Conservation (phyloP, 2,797 vertebrate species). For the Clarias platycephalus region DNA sequence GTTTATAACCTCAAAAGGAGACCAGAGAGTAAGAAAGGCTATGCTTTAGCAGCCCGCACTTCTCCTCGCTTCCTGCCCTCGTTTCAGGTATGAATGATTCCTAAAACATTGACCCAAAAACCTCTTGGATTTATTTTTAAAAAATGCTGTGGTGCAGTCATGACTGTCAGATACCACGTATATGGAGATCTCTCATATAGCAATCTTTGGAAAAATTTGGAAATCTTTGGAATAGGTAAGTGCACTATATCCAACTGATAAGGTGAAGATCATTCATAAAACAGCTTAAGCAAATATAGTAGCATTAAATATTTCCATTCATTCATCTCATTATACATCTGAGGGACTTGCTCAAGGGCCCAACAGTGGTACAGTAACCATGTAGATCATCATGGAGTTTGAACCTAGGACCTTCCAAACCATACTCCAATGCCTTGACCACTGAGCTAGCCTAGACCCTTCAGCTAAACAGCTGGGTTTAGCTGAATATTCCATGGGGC, state of each 20-base stretch:
- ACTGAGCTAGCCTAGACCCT: too few relatives aligned
- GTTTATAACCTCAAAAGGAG: conserved; percentile 64
- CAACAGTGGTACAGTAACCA: too few relatives aligned
- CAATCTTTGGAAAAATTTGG: not conserved
- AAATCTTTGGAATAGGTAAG: not conserved
- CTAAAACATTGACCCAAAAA: not conserved
- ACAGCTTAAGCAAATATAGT: not conserved
- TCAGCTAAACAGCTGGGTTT: not conserved
- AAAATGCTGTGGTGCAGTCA: not conserved
- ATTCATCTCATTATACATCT: too few relatives aligned
- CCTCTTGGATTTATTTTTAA: not conserved
- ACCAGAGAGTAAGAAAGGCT: conserved; percentile 78
- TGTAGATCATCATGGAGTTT: too few relatives aligned
- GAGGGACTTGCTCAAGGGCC: too few relatives aligned
- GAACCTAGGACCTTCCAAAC: too few relatives aligned
- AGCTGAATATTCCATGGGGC: not conserved
- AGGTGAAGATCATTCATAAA: not conserved
- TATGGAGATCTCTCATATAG: not conserved
- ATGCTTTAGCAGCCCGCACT: conserved; percentile 78
- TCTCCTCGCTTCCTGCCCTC: conserved; percentile 65
- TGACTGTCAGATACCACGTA: not conserved
- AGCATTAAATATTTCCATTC: not conserved
- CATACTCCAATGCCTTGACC: too few relatives aligned
- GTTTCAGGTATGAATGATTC: conserved; percentile 53
- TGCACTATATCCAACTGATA: not conserved